Base-by-base conservation (phyloP, 2,797 vertebrate species). In the Cheracebus regulus region DNA sequence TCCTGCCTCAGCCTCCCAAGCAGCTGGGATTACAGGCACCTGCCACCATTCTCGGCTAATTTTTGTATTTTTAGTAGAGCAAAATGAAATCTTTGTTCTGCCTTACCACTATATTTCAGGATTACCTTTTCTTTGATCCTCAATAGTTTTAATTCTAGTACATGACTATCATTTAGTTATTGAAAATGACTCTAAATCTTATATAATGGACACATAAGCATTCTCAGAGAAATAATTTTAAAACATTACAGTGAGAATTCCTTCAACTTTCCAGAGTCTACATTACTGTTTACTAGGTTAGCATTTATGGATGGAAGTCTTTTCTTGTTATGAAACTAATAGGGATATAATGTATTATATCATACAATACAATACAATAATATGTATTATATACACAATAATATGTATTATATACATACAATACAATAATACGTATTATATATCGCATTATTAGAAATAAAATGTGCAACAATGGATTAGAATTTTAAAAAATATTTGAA, bases 141-240 rank as follows among this genome's bases (percentile, higher is more conserved):
- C 87, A 79, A 88, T 93, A 33, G 64, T 88, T 96, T 97, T 36
- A 85, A 92, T 94, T 96, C 17, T 19, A 94, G 67, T 36, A 58
- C 90, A 55, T 82, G 78, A 75, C 2, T 89, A 12, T 67, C 78
- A 46, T 86, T 96, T 90, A 93, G 88, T 75, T 93, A 88, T 58
- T 96, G 85, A 92, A 96, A 90, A 88, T 95, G 44, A 81, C 70
- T 50, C 50, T 89, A 86, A 50, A 57, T 82, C 30, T 61, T 81
- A 89, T 4, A 5, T 89, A 94, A 84, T 88, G 44, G 93, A 93
- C 90, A 12, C 79, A 81, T 64, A 75, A 72, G 24, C 36, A 58
- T 76, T 86, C 89, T 82, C 3, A 22, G 41, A 61, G 20, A 39
- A 81, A 1, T 83, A 33, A 90, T 78, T n/a, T 83, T 96, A 78